phyloP scores from a whole-genome alignment of 2,888 invertebrate species.

The Ormyrus labotus region DNA sequence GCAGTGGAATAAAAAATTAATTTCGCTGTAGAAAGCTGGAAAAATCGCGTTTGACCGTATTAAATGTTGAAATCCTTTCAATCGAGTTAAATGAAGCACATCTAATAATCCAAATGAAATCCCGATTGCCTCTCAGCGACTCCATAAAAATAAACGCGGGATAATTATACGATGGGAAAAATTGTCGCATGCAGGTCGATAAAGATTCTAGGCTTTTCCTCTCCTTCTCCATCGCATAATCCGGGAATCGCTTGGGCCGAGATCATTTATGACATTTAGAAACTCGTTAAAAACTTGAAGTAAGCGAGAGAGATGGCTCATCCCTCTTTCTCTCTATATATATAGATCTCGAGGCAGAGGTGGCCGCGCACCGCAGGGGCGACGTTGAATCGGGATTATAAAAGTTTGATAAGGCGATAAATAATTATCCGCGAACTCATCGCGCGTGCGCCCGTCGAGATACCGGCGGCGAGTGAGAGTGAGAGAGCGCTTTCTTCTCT shows the following conservation, averaged over 20 bases:
- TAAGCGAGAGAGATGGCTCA: slow-evolving; percentile 36
- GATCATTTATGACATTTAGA: slow-evolving; percentile 74
- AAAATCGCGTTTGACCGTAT: too few species aligned
- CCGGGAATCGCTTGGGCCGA: slow-evolving; percentile 56
- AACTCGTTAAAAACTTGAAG: slow-evolving; percentile 73
- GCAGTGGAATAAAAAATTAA: too few species aligned
- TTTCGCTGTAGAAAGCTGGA: too few species aligned
- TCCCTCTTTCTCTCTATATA: slow-evolving; percentile 1
- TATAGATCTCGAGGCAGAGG: background rate
- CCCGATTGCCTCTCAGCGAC: background rate
- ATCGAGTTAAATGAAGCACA: background rate
- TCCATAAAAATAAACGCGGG: slow-evolving; percentile 28
- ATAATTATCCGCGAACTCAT: slow-evolving; percentile 70
- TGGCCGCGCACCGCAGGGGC: slow-evolving; percentile 30
- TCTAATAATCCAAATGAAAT: slow-evolving; percentile 6
- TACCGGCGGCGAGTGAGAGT: background rate
- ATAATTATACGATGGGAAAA: slow-evolving; percentile 16
- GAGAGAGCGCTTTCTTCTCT: too few species aligned
- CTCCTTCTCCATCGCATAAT: slow-evolving; percentile 43
- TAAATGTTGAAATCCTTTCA: too few species aligned
- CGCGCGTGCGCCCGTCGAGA: slow-evolving; percentile 43
- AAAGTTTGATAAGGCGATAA: slow-evolving; percentile 74
- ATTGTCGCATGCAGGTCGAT: slow-evolving; percentile 23
- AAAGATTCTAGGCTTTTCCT: slow-evolving; percentile 28
- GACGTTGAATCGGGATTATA: slow-evolving; percentile 67